Conservation (phyloP, 2,888 invertebrate species). For the Helobdella robusta region DNA sequence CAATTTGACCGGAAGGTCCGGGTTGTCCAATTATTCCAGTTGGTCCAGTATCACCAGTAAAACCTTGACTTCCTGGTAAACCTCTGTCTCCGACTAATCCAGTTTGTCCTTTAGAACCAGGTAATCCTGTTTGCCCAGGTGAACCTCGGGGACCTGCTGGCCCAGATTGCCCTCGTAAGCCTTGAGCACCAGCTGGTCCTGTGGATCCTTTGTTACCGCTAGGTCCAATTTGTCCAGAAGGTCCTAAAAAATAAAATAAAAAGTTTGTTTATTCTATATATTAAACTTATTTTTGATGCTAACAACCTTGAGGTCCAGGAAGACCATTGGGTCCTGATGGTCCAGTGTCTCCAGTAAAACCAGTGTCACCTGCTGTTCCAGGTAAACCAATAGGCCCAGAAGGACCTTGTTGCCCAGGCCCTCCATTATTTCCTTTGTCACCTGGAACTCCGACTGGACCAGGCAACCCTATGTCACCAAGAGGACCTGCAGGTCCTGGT, state of each 20-base stretch:
- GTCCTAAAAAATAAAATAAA: not conserved
- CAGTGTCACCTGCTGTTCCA: not conserved
- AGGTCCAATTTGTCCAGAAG: not conserved
- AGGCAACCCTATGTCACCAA: not conserved
- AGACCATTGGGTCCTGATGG: not conserved
- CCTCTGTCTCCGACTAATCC: constrained; percentile 11
- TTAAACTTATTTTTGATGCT: not conserved
- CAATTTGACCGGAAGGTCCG: constrained; percentile 17
- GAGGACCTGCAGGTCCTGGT: not conserved
- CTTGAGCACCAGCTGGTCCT: constrained; percentile 24
- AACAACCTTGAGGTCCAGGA: not conserved
- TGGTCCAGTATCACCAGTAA: constrained; percentile 52
- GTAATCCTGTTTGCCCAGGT: not conserved
- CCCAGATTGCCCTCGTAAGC: constrained; percentile 19
- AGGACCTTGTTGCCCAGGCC: constrained; percentile 23
- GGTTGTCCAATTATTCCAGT: constrained; percentile 26
- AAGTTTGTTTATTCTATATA: not conserved
- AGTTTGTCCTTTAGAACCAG: constrained; percentile 5
- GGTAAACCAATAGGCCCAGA: not conserved
- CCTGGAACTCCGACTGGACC: not conserved
- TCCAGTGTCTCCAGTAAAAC: not conserved
- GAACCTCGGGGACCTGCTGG: not conserved
- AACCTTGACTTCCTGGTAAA: not conserved
- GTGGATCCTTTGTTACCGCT: constrained; percentile 25
- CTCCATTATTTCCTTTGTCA: constrained; percentile 15